Conservation (phyloP, 2,888 invertebrate genomes). For the Adelphocoris suturalis region DNA sequence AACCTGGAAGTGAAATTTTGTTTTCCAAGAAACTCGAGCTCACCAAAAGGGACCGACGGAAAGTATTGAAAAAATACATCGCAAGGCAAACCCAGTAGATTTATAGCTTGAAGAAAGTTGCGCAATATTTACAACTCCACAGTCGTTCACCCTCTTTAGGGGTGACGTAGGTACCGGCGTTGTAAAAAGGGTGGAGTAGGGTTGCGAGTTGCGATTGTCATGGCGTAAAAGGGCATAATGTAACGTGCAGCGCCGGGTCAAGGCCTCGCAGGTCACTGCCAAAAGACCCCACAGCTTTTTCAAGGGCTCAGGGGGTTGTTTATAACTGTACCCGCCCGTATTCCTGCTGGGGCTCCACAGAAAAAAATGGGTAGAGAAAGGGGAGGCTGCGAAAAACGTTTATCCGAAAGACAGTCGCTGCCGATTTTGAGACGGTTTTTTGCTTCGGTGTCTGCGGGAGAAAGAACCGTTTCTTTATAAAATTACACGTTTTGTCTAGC, state of each 20-base stretch:
- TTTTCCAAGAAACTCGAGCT: no score
- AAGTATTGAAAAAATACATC: not conserved
- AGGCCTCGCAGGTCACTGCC: constrained; percentile 40
- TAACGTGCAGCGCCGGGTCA: not conserved
- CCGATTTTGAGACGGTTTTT: not conserved
- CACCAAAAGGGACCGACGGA: not conserved
- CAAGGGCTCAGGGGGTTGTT: constrained; percentile 19
- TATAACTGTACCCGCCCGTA: constrained; percentile 38
- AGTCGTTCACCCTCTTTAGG: not conserved
- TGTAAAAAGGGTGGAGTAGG: constrained; percentile 43
- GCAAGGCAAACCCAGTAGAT: not conserved
- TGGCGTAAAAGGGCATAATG: not conserved
- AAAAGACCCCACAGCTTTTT: not conserved
- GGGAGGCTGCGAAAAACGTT: constrained; percentile 14
- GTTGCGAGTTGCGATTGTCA: constrained; percentile 44
- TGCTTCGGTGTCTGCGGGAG: constrained; percentile 16
- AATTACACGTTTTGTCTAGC: constrained; percentile 53
- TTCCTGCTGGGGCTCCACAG: not conserved
- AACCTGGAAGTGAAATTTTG: no score
- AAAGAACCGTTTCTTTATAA: constrained; percentile 41
- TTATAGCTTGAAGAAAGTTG: constrained; percentile 39
- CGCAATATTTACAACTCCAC: constrained; percentile 51
- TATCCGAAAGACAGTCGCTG: not conserved
- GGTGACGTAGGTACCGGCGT: not conserved
- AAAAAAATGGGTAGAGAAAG: not conserved